Evolutionary conservation across 2,113 vertebrate species (phyloP), one percentile per base, ranked within the genome.

Genomic region (Brienomyrus longianalis): DNA sequence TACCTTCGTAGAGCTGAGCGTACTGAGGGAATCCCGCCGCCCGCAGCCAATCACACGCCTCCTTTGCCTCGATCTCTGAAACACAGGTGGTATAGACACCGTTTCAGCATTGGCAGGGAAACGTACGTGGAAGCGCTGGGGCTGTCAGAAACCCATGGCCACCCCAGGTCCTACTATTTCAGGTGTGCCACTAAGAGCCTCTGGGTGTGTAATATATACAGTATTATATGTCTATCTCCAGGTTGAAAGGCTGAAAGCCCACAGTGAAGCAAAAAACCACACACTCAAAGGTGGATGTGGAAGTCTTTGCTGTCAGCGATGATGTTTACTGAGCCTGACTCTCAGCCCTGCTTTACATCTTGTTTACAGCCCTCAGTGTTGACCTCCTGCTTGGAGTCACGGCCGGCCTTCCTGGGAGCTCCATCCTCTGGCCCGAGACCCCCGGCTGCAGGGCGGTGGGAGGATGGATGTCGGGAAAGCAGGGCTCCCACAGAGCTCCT

Each of bases 1-100:
- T 97, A 99, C 98, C 96, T 96, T 99, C 98, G 92, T 99, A 99
- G 88, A 99, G 95, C 93, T 99, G 98, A 89, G 98, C 98, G 74
- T 99, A 99, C 43, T 99, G 98, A 66, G 98, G 98, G 94, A 99
- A 99, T 91, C 98, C 98, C 91, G 98, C 97, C 21, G 98, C 98
- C 89, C 98, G 97, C 92, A 99, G 96, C 98, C 98, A 99, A 92
- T 98, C 98, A 90, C 98, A 99, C 51, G 98, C 97, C 92, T 98
- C 98, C 90, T 99, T 99, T 0, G 98, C 98, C 92, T 99, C 98
- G 0, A 98, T 97, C 95, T 99, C 98, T 99, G 96, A 91, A 96
- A 94, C 91, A 94, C 23, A 96, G 92, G 91, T 77, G 35, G 88
- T 54, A 90, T 43, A 91, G 51, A 70, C 10, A 23, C 23, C 62